A percentile compares a stretch with the other conserved stretches of the same genome.
Conservation (phyloP, 2,797 vertebrate species). For the Phoxinus dragarum region DNA sequence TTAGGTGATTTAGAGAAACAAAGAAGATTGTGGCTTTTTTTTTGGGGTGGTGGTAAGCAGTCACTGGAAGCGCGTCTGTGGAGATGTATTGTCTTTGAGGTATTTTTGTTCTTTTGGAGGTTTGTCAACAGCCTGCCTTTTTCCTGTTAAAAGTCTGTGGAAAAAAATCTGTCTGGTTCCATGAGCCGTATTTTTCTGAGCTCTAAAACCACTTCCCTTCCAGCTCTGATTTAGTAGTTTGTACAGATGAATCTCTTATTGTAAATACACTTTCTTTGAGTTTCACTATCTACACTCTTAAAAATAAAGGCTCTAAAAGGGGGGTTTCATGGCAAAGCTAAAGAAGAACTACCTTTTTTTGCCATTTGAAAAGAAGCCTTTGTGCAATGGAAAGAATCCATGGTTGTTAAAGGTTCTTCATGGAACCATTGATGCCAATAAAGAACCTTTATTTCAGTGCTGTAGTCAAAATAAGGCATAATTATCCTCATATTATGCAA, state of each 20-base stretch:
- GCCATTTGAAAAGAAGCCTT: background rate
- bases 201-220: slow-evolving; percentile 20
- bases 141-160: slow-evolving; percentile 55
- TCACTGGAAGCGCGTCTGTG: slow-evolving; percentile 50
- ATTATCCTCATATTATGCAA: background rate
- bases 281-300: background rate
- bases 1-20: slow-evolving; percentile 43
- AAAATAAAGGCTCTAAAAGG: slow-evolving; percentile 1
- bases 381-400: background rate
- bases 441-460: background rate
- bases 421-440: background rate
- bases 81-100: slow-evolving; percentile 61
- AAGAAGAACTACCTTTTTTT: background rate
- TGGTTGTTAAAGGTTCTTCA: background rate
- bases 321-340: background rate
- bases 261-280: slow-evolving; percentile 15
- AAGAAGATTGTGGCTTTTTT: slow-evolving; percentile 48
- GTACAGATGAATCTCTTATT: slow-evolving; percentile 10
- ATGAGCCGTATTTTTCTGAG: slow-evolving; percentile 32
- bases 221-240: slow-evolving; percentile 13
- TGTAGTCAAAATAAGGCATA: background rate
- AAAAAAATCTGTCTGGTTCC: slow-evolving; percentile 59
- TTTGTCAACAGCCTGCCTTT: slow-evolving; percentile 59
- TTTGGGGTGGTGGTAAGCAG: slow-evolving; percentile 30
- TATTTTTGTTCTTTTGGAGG: slow-evolving; percentile 62